Evolutionary conservation across 2,113 vertebrate genomes (phyloP), one percentile per base, ranked within the genome.

Genomic region (Lagopus leucura): DNA sequence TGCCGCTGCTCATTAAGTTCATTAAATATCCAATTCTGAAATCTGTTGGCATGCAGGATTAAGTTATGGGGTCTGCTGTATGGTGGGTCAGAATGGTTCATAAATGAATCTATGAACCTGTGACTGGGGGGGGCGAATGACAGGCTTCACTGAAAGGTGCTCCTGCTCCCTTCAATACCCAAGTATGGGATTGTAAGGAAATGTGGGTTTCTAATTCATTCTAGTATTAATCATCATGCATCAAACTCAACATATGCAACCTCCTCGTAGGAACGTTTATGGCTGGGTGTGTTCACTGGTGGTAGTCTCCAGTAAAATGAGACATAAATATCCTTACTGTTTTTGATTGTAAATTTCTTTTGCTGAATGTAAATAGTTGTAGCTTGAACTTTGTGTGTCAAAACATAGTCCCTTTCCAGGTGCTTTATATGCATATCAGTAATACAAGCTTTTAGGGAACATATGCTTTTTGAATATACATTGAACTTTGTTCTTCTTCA

Each of bases 141-240:
- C 69, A 32, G 13, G 9, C 34, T 64, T 5, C 18, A 11, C 7
- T 58, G n/a, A 58, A n/a, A 43, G 42, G 10, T n/a, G n/a, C 52
- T 63, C 17, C n/a, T 63, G 10, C 74, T 43, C 22, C 55, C 22
- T 63, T 14, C 32, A 55, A 10, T 38, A 60, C 7, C 13, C 6
- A n/a, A 18, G 18, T n/a, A 50, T 1, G 18, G 18, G 82, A 58
- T 7, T 66, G 9, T 19, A 40, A 67, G 36, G 30, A 8, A 64
- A 65, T 40, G 27, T 2, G 4, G 18, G 4, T 19, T 76, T 72
- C 32, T 82, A 32, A 24, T 21, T 10, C 65, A 43, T 71, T 70
- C 43, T 4, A 32, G 20, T 47, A 80, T 28, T 30, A 50, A 55
- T 32, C 11, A 24, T 5, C 0, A 0, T 45, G 13, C 22, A 61